Evolutionary conservation across 2,113 vertebrate species (phyloP).

Genomic region (Dolichotis patagonum): DNA sequence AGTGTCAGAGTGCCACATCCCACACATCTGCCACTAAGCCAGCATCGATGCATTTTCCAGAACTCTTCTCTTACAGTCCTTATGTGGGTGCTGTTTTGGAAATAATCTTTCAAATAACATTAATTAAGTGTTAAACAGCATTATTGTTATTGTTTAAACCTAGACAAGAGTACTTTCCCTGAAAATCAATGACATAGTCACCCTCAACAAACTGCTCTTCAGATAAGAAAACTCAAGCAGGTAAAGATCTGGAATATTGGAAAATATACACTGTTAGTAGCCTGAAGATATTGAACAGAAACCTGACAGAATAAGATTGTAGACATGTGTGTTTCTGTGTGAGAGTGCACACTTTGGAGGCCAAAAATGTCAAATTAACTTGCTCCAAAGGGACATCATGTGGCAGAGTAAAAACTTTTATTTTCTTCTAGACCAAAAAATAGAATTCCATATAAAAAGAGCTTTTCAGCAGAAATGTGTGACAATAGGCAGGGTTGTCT

Average conservation of each 20-base stretch:
- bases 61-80: not conserved
- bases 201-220: not conserved
- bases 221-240: not conserved
- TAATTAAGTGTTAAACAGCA: not conserved
- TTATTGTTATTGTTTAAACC: slow-evolving; percentile 5
- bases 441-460: not conserved
- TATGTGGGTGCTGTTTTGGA: not conserved
- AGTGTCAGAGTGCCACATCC: not conserved
- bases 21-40: not conserved
- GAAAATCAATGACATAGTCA: not conserved
- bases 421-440: not conserved
- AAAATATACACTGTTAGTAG: not conserved
- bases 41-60: not conserved
- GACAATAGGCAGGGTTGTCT: not conserved
- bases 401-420: not conserved
- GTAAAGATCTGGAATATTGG: not conserved
- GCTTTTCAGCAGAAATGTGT: not conserved
- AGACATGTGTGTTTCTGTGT: rapidly evolving
- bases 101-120: slow-evolving; percentile 6
- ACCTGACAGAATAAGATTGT: not conserved
- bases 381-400: not conserved
- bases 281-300: not conserved
- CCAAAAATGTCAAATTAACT: not conserved
- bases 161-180: not conserved
- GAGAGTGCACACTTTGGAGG: rapidly evolving